These are phyloP conservation scores for Siniperca undulata DNA, from an alignment of 2,797 vertebrate species.

Conservation along the genomic window DNA sequence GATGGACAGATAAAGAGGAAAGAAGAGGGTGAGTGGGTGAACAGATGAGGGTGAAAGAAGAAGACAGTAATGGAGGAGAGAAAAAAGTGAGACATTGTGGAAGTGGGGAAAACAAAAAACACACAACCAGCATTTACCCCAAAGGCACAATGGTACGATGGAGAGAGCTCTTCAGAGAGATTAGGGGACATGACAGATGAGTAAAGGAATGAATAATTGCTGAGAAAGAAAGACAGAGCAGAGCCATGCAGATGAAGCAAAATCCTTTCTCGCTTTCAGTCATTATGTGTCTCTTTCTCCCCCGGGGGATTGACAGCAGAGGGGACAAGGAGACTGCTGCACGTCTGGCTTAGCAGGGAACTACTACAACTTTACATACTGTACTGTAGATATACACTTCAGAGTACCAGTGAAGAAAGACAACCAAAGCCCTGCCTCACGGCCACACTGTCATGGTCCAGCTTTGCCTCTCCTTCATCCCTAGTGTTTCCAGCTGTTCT, in stretches of 20 bases:
- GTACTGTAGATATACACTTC: background rate
- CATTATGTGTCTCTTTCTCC: background rate
- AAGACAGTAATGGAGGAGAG: background rate
- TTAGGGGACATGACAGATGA: slow-evolving; percentile 63
- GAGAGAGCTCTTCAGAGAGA: slow-evolving; percentile 51
- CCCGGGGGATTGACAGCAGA: slow-evolving; percentile 10
- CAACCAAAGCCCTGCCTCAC: background rate
- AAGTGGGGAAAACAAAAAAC: background rate
- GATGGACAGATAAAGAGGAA: slow-evolving; percentile 41
- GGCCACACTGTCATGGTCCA: too few species aligned
- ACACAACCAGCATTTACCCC: slow-evolving; percentile 11
- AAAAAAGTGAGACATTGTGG: background rate
- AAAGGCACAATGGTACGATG: slow-evolving; percentile 21
- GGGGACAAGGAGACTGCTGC: background rate
- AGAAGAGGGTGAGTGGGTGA: background rate
- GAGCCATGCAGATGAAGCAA: slow-evolving; percentile 62
- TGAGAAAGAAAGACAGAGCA: slow-evolving; percentile 43
- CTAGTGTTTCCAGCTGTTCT: too few species aligned
- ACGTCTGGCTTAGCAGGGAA: background rate
- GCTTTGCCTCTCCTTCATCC: too few species aligned
- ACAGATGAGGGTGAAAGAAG: background rate
- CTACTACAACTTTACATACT: background rate
- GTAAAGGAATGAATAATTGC: slow-evolving; percentile 60
- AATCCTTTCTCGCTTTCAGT: slow-evolving; percentile 44
- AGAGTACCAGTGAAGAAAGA: background rate